phyloP scores from a whole-genome alignment of 2,888 invertebrate genomes.

The Smittia aterrima region DNA sequence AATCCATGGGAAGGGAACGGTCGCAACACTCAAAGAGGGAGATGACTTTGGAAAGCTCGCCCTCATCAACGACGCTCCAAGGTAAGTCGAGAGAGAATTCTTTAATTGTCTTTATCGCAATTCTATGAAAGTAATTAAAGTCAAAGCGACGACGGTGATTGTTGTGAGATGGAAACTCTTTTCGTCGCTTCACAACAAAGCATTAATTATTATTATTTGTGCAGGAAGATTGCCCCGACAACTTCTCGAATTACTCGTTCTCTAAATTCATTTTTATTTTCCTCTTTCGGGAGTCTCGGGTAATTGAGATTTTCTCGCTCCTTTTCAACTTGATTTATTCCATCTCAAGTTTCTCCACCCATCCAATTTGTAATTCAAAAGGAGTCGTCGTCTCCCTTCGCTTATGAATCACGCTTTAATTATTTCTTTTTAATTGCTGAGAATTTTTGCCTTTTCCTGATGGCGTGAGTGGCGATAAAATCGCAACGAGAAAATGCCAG shows the following conservation, averaged over 20 bases:
- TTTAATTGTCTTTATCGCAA: background rate
- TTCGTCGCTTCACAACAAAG: too few species aligned
- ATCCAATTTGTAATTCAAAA: background rate
- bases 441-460: background rate
- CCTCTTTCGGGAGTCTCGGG: background rate
- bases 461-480: background rate
- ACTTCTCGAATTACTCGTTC: too few species aligned
- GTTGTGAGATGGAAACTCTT: background rate
- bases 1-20: constrained; percentile 80
- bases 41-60: constrained; percentile 87
- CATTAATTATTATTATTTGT: too few species aligned
- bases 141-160: background rate
- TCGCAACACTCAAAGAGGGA: constrained; percentile 76
- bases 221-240: too few species aligned
- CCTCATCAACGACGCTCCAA: constrained; percentile 79
- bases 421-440: constrained; percentile 37
- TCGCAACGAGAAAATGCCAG: background rate
- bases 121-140: background rate
- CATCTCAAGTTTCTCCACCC: background rate
- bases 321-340: background rate
- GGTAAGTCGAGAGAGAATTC: constrained; percentile 56
- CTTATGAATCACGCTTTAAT: constrained; percentile 16
- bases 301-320: background rate
- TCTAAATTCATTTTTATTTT: too few species aligned
- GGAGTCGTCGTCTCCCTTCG: background rate